These are phyloP conservation scores for Sebastes steindachneri DNA, from an alignment of 2,797 vertebrate genomes.

Conservation along the genomic window DNA sequence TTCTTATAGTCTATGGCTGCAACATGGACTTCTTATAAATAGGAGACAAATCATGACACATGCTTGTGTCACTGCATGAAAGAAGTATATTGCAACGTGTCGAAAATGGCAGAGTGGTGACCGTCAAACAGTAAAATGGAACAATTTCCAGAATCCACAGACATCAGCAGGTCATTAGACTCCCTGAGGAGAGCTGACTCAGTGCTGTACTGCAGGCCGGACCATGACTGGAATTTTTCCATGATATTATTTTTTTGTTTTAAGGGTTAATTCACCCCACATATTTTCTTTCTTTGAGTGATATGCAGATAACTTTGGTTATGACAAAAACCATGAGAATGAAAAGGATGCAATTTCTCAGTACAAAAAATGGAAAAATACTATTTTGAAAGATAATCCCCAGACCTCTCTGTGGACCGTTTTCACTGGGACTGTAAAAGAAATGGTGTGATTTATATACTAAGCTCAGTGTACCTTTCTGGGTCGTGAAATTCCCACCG, in stretches of 20 bases:
- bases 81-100: neutral
- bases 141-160: conserved; percentile 29
- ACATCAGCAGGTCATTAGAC: conserved; percentile 37
- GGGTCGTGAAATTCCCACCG: neutral
- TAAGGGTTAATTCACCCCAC: neutral
- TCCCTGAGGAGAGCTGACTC: conserved; percentile 1
- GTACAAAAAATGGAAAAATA: neutral
- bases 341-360: neutral
- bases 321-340: neutral
- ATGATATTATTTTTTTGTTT: neutral
- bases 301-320: neutral
- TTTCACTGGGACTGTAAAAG: neutral
- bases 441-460: neutral
- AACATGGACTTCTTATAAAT: no score
- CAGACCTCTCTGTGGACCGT: neutral
- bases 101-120: conserved; percentile 21
- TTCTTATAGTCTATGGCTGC: no score
- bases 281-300: neutral
- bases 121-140: conserved; percentile 15
- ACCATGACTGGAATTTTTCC: conserved; percentile 10
- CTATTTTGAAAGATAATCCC: neutral
- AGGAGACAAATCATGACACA: neutral
- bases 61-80: neutral
- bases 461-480: neutral
- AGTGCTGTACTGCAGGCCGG: conserved; percentile 11